Evolutionary conservation across 2,888 invertebrate genomes (phyloP), one percentile per base, ranked within the genome.

Genomic region (Ornithoptera priamus): DNA sequence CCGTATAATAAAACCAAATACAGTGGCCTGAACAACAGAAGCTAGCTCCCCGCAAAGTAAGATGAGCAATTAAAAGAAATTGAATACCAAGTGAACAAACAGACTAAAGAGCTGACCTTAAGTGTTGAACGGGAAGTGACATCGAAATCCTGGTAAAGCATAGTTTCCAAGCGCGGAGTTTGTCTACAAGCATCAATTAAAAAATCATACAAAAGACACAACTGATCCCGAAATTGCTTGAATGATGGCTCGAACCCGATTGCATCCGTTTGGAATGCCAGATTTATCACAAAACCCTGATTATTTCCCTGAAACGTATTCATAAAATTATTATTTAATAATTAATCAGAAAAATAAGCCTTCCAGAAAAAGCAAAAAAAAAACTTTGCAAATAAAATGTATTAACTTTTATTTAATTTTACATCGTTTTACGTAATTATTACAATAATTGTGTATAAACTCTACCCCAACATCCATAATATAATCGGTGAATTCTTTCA

Each of bases 91-190:
- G 30, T 30, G 3, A 30, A 30, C 30, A 30, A 30, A 30, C 30
- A 30, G 30, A 30, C 30, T 3, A 3, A 30, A 39, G 10, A 39
- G 39, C 10, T 39, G 20, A 90, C 91, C 85, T 80, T 85, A 22
- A 91, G 76, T 3, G 78, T 83, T 53, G 71, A 42, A 71, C 77
- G 79, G 20, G 79, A 72, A 20, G 80, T 77, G 18, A 74, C 74
- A 36, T 88, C 78, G 75, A 84, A 95, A 83, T 96, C 96, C 75
- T 95, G 93, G 84, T 96, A 97, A 61, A 97, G 87, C 77, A 96
- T 94, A 1, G 95, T 96, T 86, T 99, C 98, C 59, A 98, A 93
- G 68, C 97, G 93, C 1, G 97, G 97, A 66, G 97, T 92, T 53
- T 93, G 93, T 73, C 94, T 92, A 46, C 97, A 95, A 0, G 96